These are phyloP conservation scores for Volucella inflata DNA, from an alignment of 2,888 invertebrate species.

Conservation along the genomic window DNA sequence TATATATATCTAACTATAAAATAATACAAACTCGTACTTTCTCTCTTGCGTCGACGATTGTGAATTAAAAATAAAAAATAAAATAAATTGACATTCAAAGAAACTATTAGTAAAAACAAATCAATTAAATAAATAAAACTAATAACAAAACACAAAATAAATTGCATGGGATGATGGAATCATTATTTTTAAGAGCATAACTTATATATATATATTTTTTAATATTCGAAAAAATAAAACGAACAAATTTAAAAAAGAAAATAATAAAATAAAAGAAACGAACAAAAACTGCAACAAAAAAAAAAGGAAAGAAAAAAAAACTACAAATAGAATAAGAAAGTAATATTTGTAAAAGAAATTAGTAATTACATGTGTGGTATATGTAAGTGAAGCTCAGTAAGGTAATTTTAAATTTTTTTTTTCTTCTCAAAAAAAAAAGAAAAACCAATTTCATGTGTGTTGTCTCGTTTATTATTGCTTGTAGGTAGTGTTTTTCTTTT, in stretches of 20 bases:
- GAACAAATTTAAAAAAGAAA: constrained; percentile 20
- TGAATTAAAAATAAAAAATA: constrained; percentile 8
- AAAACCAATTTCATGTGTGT: constrained; percentile 31
- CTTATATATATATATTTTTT: constrained; percentile 46
- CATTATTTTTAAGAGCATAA: constrained; percentile 79
- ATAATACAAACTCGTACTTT: not conserved
- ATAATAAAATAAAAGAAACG: constrained; percentile 29
- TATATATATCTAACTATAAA: too few relatives aligned
- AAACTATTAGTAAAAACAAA: constrained; percentile 9
- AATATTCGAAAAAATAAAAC: constrained; percentile 47
- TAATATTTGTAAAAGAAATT: constrained; percentile 40
- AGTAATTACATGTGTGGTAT: constrained; percentile 44
- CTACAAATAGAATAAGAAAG: constrained; percentile 49
- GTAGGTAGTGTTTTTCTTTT: constrained; percentile 22
- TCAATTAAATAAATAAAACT: not conserved
- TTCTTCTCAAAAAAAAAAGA: too few relatives aligned
- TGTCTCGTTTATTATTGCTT: constrained; percentile 58
- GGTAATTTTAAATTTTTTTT: constrained; percentile 45
- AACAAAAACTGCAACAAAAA: constrained; percentile 26
- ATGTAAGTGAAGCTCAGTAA: constrained; percentile 72
- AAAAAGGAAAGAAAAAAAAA: constrained; percentile 45
- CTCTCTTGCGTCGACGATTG: constrained; percentile 21
- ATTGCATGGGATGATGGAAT: constrained; percentile 82
- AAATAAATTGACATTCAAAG: not conserved
- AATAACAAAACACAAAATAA: constrained; percentile 54